Evolutionary conservation across 2,888 invertebrate genomes (phyloP).

Genomic region (Trissoscelio sp.): DNA sequence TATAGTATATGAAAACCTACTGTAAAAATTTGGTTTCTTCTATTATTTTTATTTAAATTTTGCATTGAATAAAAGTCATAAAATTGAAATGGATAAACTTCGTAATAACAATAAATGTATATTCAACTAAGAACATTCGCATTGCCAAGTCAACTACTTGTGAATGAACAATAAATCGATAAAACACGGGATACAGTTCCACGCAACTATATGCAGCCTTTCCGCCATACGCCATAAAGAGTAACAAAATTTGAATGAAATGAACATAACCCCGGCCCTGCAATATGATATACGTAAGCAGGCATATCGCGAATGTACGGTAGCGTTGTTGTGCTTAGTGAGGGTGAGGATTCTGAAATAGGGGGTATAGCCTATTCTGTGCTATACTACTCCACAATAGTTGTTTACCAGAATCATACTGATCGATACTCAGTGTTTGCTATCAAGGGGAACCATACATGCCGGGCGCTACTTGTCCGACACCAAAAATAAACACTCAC

Average conservation of each 20-base stretch:
- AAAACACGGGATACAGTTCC: conserved; percentile 25
- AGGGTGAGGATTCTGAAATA: conserved; percentile 71
- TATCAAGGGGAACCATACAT: conserved; percentile 82
- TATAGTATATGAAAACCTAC: too few relatives aligned
- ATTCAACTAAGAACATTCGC: neutral
- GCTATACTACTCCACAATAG: conserved; percentile 81
- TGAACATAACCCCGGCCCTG: conserved; percentile 74
- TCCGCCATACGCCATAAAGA: conserved; percentile 42
- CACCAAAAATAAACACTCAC: conserved; percentile 82
- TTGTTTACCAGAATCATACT: conserved; percentile 83
- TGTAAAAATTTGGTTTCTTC: too few relatives aligned
- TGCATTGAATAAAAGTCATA: neutral
- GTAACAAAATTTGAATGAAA: conserved; percentile 67
- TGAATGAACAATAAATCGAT: conserved; percentile 52
- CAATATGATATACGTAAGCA: conserved; percentile 75
- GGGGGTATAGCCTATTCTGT: conserved; percentile 78
- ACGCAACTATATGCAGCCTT: conserved; percentile 18
- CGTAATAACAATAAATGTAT: conserved; percentile 6
- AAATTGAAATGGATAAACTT: neutral
- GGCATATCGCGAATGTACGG: conserved; percentile 77
- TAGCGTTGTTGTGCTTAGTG: conserved; percentile 73
- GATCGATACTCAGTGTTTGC: conserved; percentile 83
- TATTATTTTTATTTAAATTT: neutral
- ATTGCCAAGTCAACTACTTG: conserved; percentile 7
- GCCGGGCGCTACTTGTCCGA: conserved; percentile 81